Conservation (phyloP, 2,113 vertebrate genomes). For the Holacanthus passer region DNA sequence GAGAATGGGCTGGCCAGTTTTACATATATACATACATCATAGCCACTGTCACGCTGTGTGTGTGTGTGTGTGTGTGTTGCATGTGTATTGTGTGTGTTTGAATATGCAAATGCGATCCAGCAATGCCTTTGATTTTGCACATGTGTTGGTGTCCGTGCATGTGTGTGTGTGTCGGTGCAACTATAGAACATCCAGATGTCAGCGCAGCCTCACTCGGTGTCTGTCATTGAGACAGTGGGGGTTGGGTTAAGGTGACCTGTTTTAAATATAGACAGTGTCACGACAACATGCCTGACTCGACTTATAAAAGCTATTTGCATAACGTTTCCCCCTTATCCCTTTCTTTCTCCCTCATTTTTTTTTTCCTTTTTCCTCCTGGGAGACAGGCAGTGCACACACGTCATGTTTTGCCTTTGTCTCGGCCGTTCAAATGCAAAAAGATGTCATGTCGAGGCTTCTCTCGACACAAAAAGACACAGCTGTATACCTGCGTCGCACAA, state of each 20-base stretch:
- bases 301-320: constrained; percentile 85
- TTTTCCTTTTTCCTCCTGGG: constrained; percentile 45
- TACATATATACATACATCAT: constrained; percentile 85
- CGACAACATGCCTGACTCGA: constrained; percentile 83
- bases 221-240: constrained; percentile 82
- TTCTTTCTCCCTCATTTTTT: constrained; percentile 29
- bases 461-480: constrained; percentile 50
- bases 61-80: constrained; percentile 47
- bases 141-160: constrained; percentile 49
- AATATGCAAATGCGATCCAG: constrained; percentile 70
- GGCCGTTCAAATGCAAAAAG: constrained; percentile 66
- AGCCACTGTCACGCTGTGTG: constrained; percentile 64
- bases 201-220: constrained; percentile 77
- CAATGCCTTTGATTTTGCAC: constrained; percentile 60
- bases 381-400: constrained; percentile 61
- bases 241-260: constrained; percentile 85
- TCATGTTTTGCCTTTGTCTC: constrained; percentile 72
- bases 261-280: constrained; percentile 89
- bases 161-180: constrained; percentile 27
- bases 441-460: constrained; percentile 73
- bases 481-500: constrained; percentile 43
- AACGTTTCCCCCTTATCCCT: constrained; percentile 74
- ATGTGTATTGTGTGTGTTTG: constrained; percentile 47
- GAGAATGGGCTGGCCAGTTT: constrained; percentile 72
- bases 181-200: constrained; percentile 82